phyloP scores from a whole-genome alignment of 2,797 vertebrate species.

The Myioborus miniatus region DNA sequence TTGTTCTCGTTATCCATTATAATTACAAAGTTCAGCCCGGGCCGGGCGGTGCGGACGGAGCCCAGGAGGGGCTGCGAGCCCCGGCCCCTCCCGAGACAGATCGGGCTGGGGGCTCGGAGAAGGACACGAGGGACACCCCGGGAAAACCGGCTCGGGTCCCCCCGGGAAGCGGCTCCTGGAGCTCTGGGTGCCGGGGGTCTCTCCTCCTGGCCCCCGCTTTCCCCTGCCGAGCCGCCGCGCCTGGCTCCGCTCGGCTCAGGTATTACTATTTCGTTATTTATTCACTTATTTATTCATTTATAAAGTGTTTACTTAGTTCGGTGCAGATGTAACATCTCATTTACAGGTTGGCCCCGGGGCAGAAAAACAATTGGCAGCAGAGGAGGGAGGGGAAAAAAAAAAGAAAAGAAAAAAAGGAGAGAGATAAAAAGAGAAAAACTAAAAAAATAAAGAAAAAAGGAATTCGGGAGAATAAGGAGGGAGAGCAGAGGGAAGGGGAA shows the following conservation, averaged over 20 bases:
- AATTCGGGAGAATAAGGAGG: slow-evolving; percentile 46
- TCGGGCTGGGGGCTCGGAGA: fast-evolving
- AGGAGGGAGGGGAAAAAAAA: neutral
- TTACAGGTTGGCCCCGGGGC: slow-evolving; percentile 79
- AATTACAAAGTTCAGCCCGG: slow-evolving; percentile 68
- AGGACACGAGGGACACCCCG: neutral
- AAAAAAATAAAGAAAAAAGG: neutral
- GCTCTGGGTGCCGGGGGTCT: neutral
- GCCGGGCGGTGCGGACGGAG: neutral
- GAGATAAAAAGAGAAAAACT: neutral
- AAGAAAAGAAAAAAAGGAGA: fast-evolving
- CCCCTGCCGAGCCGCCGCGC: neutral
- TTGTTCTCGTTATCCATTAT: slow-evolving; percentile 71
- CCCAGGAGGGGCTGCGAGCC: neutral
- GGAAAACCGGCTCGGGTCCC: neutral
- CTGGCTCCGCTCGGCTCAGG: neutral
- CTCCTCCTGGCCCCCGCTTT: fast-evolving
- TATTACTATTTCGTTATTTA: slow-evolving; percentile 76
- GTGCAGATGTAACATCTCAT: slow-evolving; percentile 83
- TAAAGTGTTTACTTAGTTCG: slow-evolving; percentile 80
- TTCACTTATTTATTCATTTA: slow-evolving; percentile 81
- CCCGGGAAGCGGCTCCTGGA: neutral
- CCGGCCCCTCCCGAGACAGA: neutral
- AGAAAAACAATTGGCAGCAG: slow-evolving; percentile 76
- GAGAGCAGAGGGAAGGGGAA: neutral